Conservation (phyloP, 1,140 invertebrate genomes). For the Pseudobourletiella spinata region DNA sequence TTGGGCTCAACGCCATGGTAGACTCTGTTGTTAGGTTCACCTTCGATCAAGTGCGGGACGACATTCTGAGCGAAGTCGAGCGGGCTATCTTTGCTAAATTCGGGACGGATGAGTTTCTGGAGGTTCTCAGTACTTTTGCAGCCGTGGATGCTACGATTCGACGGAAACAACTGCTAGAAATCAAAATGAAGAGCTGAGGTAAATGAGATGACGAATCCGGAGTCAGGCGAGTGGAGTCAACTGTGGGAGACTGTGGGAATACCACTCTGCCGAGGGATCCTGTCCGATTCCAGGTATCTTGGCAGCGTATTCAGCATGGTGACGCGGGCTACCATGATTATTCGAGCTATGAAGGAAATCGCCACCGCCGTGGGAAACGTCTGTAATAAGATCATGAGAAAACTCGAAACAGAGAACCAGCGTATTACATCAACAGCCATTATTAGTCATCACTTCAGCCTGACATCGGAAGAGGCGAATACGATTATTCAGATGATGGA, state of each 20-base stretch:
- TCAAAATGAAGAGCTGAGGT: too few relatives aligned
- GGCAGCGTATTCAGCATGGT: not conserved
- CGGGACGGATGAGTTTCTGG: too few relatives aligned
- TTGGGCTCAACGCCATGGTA: not conserved
- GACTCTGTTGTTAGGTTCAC: not conserved
- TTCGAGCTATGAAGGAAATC: constrained; percentile 1
- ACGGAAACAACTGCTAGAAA: too few relatives aligned
- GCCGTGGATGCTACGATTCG: too few relatives aligned
- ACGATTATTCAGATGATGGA: not conserved
- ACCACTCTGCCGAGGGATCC: constrained; percentile 1
- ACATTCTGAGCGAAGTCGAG: not conserved
- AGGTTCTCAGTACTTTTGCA: too few relatives aligned
- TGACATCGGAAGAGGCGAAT: not conserved
- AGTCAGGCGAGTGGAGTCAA: not conserved
- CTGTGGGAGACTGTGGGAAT: not conserved
- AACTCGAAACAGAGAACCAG: too few relatives aligned
- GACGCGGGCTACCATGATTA: not conserved
- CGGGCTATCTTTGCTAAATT: not conserved
- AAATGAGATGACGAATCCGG: not conserved
- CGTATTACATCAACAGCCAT: too few relatives aligned
- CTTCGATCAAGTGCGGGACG: not conserved
- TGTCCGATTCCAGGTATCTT: constrained; percentile 1
- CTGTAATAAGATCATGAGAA: not conserved
- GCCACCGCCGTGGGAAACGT: not conserved
- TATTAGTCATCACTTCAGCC: too few relatives aligned